These are phyloP conservation scores for Macrobrachium nipponense DNA, from an alignment of 1,140 invertebrate species.

Conservation along the genomic window DNA sequence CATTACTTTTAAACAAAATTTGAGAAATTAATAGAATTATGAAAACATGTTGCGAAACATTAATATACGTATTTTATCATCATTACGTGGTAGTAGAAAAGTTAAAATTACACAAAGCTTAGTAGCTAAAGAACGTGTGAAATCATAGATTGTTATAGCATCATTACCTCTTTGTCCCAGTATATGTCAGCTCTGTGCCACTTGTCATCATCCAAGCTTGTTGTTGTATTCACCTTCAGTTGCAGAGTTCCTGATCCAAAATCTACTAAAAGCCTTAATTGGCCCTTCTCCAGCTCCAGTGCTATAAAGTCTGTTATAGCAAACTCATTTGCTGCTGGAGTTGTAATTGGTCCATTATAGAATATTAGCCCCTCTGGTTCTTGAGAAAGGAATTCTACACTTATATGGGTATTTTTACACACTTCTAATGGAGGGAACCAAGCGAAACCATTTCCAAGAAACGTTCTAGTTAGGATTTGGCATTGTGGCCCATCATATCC, in stretches of 20 bases:
- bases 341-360: conserved; percentile 97
- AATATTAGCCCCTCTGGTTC: conserved; percentile 91
- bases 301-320: conserved; percentile 93
- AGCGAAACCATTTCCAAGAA: conserved; percentile 92
- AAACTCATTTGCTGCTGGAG: conserved; percentile 88
- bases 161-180: conserved; percentile 86
- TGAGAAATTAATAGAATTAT: no score
- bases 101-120: no score
- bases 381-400: conserved; percentile 93
- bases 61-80: no score
- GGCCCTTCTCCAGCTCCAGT: conserved; percentile 89
- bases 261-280: conserved; percentile 90
- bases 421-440: conserved; percentile 96
- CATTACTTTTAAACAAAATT: no score
- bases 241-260: conserved; percentile 95
- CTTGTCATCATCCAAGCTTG: conserved; percentile 89
- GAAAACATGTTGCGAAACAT: no score
- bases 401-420: conserved; percentile 94
- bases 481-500: conserved; percentile 95
- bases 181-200: conserved; percentile 97
- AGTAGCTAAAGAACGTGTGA: no score
- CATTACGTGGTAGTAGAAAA: no score
- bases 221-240: conserved; percentile 85
- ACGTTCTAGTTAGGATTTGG: conserved; percentile 94
- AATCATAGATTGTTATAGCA: not conserved